These are phyloP conservation scores for Anas bahamensis DNA, from an alignment of 2,797 vertebrate genomes.

Conservation along the genomic window DNA sequence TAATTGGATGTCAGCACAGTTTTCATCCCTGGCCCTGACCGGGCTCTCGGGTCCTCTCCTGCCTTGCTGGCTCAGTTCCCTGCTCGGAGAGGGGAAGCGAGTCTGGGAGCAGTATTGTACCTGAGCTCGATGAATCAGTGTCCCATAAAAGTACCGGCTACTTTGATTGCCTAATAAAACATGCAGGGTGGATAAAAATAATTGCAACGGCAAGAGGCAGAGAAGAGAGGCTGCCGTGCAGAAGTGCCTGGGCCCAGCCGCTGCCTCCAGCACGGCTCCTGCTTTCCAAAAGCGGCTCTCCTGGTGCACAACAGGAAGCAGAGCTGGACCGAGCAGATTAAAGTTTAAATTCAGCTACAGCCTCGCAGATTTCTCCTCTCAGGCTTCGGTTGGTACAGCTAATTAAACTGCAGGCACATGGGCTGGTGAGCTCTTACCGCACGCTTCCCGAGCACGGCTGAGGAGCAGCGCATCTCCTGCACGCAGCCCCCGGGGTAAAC, in stretches of 20 bases:
- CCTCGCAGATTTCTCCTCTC: not conserved
- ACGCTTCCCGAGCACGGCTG: not conserved
- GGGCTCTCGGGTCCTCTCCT: not conserved
- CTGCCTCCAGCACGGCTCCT: not conserved
- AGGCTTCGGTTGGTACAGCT: not conserved
- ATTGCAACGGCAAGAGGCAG: not conserved
- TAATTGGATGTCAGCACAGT: not conserved
- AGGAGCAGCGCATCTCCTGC: not conserved
- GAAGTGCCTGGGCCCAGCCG: not conserved
- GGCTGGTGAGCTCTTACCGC: not conserved
- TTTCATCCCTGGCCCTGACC: not conserved
- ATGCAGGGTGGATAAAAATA: not conserved
- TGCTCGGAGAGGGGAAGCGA: not conserved
- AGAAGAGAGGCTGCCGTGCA: not conserved
- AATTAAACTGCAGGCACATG: not conserved
- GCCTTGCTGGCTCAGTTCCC: not conserved
- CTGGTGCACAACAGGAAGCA: not conserved
- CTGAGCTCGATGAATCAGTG: not conserved
- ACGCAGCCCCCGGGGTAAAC: not conserved
- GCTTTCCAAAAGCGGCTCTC: not conserved
- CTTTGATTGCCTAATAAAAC: not conserved
- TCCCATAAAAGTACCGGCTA: not conserved
- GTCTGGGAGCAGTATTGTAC: not conserved
- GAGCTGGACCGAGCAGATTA: not conserved
- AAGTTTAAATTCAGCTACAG: not conserved